A percentile compares a stretch with the other conserved stretches of the same genome.
Evolutionary conservation across 2,888 invertebrate species (phyloP).

Genomic region (Colostygia pectinataria): DNA sequence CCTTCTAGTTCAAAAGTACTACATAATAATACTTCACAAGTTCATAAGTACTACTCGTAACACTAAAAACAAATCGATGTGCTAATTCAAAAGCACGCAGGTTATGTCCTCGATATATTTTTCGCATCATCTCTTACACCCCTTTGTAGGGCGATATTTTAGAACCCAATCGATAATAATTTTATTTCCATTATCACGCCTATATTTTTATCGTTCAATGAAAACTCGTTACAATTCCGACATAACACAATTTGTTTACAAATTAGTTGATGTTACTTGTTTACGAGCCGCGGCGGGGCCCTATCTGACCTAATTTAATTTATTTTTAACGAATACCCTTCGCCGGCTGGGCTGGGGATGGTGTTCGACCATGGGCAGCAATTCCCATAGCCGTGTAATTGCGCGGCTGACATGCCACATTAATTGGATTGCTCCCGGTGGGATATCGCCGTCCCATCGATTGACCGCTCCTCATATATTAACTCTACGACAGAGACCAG

Average conservation of each 20-base stretch:
- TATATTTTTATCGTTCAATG: constrained; percentile 13
- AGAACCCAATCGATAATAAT: no score
- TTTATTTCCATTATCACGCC: background rate
- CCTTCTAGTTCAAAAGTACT: no score
- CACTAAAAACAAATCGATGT: no score
- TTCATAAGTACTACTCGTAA: no score
- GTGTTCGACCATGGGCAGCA: constrained; percentile 23
- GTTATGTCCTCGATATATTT: no score
- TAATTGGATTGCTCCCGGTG: constrained; percentile 61
- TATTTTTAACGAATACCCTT: constrained; percentile 32
- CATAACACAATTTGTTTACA: constrained; percentile 21
- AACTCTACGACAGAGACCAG: constrained; percentile 25
- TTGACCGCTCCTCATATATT: constrained; percentile 44
- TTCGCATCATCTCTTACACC: no score
- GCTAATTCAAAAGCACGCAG: no score
- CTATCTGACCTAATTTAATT: constrained; percentile 29
- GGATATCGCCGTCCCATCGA: constrained; percentile 40
- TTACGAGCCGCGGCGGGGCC: constrained; percentile 22
- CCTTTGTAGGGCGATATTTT: no score
- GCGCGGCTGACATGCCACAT: constrained; percentile 53
- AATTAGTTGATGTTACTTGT: constrained; percentile 26
- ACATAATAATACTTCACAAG: no score
- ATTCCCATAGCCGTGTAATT: constrained; percentile 55
- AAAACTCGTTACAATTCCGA: constrained; percentile 23
- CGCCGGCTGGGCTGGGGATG: constrained; percentile 7